Conservation (phyloP, 2,113 vertebrate genomes). For the Myiozetetes cayanensis region DNA sequence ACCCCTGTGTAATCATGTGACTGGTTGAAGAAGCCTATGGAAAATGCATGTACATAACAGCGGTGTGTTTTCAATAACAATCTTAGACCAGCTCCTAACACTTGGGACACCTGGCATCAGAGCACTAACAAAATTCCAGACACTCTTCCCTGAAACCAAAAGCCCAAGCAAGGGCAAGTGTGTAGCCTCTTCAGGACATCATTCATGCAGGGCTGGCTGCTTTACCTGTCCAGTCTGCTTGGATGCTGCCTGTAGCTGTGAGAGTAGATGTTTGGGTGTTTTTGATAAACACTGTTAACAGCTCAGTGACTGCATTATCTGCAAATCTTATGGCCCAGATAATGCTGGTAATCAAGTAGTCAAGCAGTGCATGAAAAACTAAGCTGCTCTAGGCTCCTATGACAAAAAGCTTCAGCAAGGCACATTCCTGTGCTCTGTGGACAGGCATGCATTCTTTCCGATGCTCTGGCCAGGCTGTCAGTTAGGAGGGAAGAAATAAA, state of each 20-base stretch:
- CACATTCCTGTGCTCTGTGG: neutral
- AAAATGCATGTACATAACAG: neutral
- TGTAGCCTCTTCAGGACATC: neutral
- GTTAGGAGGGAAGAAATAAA: neutral
- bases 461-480: rapidly evolving
- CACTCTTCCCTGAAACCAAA: neutral
- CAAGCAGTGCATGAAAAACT: neutral
- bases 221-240: neutral
- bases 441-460: neutral
- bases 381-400: neutral
- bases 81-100: neutral
- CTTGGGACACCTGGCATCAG: neutral
- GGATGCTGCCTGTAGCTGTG: neutral
- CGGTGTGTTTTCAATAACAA: neutral
- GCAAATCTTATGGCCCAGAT: neutral
- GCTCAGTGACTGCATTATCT: neutral
- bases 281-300: neutral
- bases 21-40: neutral
- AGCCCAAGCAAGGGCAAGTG: neutral
- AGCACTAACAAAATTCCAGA: neutral
- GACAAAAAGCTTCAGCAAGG: constrained; percentile 6
- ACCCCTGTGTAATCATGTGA: neutral
- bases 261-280: neutral
- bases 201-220: neutral
- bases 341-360: neutral